A percentile compares a stretch with the other conserved stretches of the same genome.
Conservation (phyloP, 2,888 invertebrate species). For the Eremobia ochroleuca region DNA sequence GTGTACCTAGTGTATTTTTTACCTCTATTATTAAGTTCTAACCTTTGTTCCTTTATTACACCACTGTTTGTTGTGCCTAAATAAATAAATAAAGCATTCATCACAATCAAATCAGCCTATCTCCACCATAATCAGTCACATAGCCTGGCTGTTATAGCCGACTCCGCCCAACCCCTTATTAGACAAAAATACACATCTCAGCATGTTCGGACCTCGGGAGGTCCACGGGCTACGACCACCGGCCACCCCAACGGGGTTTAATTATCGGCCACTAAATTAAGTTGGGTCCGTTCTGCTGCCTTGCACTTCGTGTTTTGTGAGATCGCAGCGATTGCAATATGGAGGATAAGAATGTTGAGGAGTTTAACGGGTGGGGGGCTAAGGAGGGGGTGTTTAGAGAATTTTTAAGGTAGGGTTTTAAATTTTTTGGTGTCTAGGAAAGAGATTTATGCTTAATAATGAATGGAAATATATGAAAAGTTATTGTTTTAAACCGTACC, state of each 20-base stretch:
- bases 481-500: neutral
- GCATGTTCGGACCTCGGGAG: slow-evolving; percentile 78
- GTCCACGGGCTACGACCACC: slow-evolving; percentile 60
- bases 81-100: too few species aligned
- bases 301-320: slow-evolving; percentile 78
- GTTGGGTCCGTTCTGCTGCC: slow-evolving; percentile 76
- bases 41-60: too few species aligned
- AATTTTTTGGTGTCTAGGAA: neutral
- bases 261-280: slow-evolving; percentile 80
- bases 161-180: slow-evolving; percentile 71
- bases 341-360: slow-evolving; percentile 64
- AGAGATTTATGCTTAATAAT: neutral
- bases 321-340: slow-evolving; percentile 67
- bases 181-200: slow-evolving; percentile 85
- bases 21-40: too few species aligned
- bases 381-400: neutral
- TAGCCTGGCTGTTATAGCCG: slow-evolving; percentile 6
- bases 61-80: too few species aligned
- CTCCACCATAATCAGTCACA: slow-evolving; percentile 40
- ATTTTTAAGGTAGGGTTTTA: neutral
- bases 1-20: too few species aligned
- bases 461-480: too few species aligned
- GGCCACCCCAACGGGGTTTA: slow-evolving; percentile 71
- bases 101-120: slow-evolving; percentile 2
- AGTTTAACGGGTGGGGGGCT: slow-evolving; percentile 33